Evolutionary conservation across 2,797 vertebrate species (phyloP).

Genomic region (Phoxinus dragarum): DNA sequence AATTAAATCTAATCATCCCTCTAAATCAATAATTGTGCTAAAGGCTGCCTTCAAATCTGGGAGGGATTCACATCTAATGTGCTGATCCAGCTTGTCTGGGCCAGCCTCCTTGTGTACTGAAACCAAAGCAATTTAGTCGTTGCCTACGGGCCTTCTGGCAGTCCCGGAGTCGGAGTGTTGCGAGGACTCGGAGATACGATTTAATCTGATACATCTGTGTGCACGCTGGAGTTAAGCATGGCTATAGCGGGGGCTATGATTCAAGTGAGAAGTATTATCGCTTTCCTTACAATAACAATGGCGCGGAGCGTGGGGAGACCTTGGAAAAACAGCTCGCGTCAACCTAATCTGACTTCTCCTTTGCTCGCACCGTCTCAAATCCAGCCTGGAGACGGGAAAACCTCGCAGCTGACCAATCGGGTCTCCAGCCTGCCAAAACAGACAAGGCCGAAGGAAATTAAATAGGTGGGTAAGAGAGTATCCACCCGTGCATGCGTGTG

Average conservation of each 20-base stretch:
- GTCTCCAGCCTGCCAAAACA: conserved; percentile 69
- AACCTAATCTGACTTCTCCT: conserved; percentile 79
- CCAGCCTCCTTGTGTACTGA: conserved; percentile 98
- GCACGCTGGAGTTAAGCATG: conserved; percentile 78
- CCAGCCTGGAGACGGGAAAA: conserved; percentile 76
- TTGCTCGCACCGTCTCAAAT: conserved; percentile 62
- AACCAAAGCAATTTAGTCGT: conserved; percentile 99
- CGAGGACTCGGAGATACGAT: conserved; percentile 91
- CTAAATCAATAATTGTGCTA: conserved; percentile 98
- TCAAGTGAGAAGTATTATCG: conserved; percentile 92
- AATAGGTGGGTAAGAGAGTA: conserved; percentile 62
- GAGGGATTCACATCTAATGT: conserved; percentile 97
- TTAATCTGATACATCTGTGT: conserved; percentile 99
- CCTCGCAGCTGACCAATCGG: conserved; percentile 78
- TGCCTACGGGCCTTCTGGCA: conserved; percentile 97
- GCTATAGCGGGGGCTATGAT: conserved; percentile 81
- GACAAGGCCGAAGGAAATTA: conserved; percentile 74
- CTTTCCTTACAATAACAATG: conserved; percentile 82
- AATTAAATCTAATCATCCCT: conserved; percentile 99
- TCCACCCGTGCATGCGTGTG: conserved; percentile 47
- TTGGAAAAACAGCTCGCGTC: conserved; percentile 76
- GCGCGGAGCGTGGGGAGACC: conserved; percentile 66
- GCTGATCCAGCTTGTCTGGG: conserved; percentile 98
- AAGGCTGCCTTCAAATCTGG: conserved; percentile 98
- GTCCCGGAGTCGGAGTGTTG: conserved; percentile 84